phyloP scores from a whole-genome alignment of 2,797 vertebrate species.

The Molossus alvarezi region DNA sequence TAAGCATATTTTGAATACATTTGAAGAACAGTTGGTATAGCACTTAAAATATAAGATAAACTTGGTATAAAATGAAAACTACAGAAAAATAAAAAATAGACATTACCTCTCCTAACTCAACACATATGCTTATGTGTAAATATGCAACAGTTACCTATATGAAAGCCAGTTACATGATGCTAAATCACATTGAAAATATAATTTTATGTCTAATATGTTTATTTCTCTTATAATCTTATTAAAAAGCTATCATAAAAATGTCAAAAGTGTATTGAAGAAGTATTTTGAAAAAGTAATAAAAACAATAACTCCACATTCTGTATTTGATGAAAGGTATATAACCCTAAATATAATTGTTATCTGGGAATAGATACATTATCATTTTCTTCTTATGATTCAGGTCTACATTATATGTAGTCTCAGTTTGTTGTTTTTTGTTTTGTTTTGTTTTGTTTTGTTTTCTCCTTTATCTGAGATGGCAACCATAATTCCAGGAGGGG shows the following conservation, averaged over 20 bases:
- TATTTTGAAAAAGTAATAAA: slow-evolving; percentile 56
- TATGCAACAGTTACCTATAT: not conserved
- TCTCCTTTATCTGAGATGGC: slow-evolving; percentile 10
- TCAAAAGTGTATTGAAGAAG: slow-evolving; percentile 9
- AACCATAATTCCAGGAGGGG: slow-evolving; percentile 1
- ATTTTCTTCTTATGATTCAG: slow-evolving; percentile 70
- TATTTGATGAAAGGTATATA: slow-evolving; percentile 56
- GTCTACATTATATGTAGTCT: not conserved
- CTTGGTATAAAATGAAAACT: slow-evolving; percentile 55
- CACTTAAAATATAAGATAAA: slow-evolving; percentile 58
- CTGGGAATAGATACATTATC: not conserved
- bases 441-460: not conserved
- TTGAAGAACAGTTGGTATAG: slow-evolving; percentile 38
- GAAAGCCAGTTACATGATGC: not conserved
- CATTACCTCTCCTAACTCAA: not conserved
- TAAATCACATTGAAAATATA: slow-evolving; percentile 50
- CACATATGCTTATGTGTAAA: not conserved
- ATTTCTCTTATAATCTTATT: slow-evolving; percentile 46
- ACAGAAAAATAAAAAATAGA: not conserved
- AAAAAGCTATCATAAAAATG: slow-evolving; percentile 44
- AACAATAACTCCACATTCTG: not conserved
- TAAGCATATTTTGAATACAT: slow-evolving; percentile 32
- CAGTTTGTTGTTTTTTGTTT: not conserved
- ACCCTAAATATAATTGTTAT: slow-evolving; percentile 61
- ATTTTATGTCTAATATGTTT: not conserved